Base-by-base conservation (phyloP, 2,113 vertebrate genomes). In the Porphyrio hochstetteri region DNA sequence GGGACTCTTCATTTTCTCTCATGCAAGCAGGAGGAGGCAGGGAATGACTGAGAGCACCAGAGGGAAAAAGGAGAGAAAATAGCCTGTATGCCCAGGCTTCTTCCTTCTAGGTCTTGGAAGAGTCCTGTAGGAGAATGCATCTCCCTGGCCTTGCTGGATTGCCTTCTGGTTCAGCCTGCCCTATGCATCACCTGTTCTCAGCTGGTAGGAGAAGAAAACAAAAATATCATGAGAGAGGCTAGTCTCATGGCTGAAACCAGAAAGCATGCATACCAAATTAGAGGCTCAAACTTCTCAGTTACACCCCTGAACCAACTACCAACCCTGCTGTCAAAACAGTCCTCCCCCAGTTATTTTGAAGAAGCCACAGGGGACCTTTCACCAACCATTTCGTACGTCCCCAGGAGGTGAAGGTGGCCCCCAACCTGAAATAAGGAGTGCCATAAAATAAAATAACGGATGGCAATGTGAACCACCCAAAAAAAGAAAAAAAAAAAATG, bases 381-480 rank as follows among this genome's bases (percentile, higher is more conserved):
- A 82, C 17, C 63, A 63, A 65, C 7, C 0, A 1, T 56, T 97
- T 71, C 0, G 0, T 33, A 67, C 13, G 19, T 81, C 69, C 80
- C 48, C 35, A 81, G 29, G 60, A 90, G n/a, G 82, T 11, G 40
- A 70, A 70, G 42, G 42, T 81, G 76, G 79, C n/a, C n/a, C 16
- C n/a, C 64, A 82, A 4, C 6, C 56, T 60, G 36, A 80, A 94
- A 63, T 19, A 74, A 77, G 55, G 64, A 83, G 28, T 23, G 21
- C 21, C 60, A 53, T 29, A 20, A 75, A 83, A 48, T 15, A 64
- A 76, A 84, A 61, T 35, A 65, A 77, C 11, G n/a, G 68, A 42
- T 29, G 61, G 42, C 38, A 88, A 91, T 33, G 29, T 1, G 13
- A 88, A 75, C 48, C 35, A 35, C 21, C 15, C 50, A 52, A 7